A percentile compares a stretch with the other conserved stretches of the same genome.
These are phyloP conservation scores for Myrmecobius fasciatus DNA, from an alignment of 2,113 vertebrate genomes.

Conservation along the genomic window DNA sequence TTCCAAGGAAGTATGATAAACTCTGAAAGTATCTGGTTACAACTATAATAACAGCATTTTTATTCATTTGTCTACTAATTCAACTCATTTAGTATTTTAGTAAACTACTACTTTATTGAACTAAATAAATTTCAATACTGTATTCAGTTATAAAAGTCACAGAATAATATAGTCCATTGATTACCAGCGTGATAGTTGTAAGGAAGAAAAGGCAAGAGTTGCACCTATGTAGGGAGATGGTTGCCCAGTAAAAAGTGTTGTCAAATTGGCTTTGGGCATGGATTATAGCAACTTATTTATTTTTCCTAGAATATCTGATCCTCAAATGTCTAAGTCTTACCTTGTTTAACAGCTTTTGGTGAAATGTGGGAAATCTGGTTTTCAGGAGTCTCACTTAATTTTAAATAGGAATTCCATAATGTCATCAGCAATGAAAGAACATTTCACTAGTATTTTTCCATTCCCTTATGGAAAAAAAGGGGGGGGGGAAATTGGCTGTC, in stretches of 20 bases:
- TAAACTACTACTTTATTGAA: not conserved
- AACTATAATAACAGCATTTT: not conserved
- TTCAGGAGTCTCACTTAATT: conserved; percentile 5
- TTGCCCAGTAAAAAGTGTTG: not conserved
- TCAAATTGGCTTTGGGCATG: not conserved
- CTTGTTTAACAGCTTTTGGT: conserved; percentile 32
- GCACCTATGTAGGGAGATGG: not conserved
- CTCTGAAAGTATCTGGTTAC: not conserved
- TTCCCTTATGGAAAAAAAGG: conserved; percentile 1
- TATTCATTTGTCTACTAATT: not conserved
- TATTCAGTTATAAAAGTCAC: not conserved
- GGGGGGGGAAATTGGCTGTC: conserved; percentile 26
- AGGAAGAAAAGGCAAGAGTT: not conserved
- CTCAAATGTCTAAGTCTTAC: conserved; percentile 37
- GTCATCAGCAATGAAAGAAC: conserved; percentile 56
- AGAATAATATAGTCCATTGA: not conserved
- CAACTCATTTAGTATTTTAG: not conserved
- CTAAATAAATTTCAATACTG: not conserved
- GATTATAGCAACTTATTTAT: conserved; percentile 10
- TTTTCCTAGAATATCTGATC: conserved; percentile 40
- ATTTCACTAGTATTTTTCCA: conserved; percentile 35
- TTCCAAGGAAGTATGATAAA: not conserved
- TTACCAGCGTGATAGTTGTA: not conserved
- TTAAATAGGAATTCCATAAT: conserved; percentile 57
- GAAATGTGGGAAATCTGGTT: conserved; percentile 20